Percentiles rank a stretch among this genome's conserved stretches.
These are phyloP conservation scores for Melanotus villosus DNA, from an alignment of 2,888 invertebrate species.

Conservation along the genomic window DNA sequence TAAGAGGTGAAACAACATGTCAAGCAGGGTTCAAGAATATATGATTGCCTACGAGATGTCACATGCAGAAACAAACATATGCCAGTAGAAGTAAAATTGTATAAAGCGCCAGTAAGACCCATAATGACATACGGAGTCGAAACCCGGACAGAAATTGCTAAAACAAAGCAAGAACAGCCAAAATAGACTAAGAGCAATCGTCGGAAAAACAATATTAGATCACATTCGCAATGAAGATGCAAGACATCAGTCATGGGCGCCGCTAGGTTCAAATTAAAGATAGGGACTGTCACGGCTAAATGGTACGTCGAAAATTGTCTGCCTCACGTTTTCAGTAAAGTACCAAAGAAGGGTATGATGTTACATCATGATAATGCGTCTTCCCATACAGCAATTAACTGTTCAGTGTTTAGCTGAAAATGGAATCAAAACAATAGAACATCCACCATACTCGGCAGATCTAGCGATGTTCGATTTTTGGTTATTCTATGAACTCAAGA, in stretches of 20 bases:
- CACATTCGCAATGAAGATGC: not conserved
- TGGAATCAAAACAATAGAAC: not conserved
- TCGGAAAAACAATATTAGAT: not conserved
- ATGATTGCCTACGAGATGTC: not conserved
- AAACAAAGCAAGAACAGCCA: not conserved
- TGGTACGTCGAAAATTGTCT: too few species aligned
- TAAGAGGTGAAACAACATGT: not conserved
- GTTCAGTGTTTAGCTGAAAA: not conserved
- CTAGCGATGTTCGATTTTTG: too few species aligned
- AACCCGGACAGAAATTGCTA: not conserved
- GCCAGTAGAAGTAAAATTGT: constrained; percentile 2
- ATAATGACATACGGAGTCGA: not conserved
- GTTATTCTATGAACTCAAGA: too few species aligned
- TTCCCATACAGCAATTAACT: too few species aligned
- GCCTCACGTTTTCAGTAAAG: too few species aligned
- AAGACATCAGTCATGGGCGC: not conserved
- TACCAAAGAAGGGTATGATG: too few species aligned
- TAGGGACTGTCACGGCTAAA: too few species aligned
- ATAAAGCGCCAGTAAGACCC: constrained; percentile 1
- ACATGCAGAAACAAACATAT: not conserved
- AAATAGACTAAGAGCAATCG: not conserved
- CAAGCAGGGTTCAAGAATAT: constrained; percentile 1
- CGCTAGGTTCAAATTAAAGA: too few species aligned
- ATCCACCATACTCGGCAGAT: too few species aligned
- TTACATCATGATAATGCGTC: too few species aligned